phyloP scores from a whole-genome alignment of 2,888 invertebrate genomes.

The Rotaria socialis region DNA sequence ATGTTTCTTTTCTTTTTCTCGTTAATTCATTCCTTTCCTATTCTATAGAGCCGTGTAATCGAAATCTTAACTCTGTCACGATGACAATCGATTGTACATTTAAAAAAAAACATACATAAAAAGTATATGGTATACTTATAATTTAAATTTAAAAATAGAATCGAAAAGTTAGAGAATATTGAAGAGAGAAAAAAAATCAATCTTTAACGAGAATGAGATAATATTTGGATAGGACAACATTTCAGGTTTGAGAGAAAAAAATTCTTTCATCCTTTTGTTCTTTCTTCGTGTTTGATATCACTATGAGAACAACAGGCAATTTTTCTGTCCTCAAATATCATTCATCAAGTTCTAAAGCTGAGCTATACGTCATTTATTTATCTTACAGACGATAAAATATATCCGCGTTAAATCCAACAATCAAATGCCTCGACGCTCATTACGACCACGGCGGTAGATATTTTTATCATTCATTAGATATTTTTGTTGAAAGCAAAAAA shows the following conservation, averaged over 20 bases:
- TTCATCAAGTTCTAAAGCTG: neutral
- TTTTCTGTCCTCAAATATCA: neutral
- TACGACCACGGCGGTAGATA: neutral
- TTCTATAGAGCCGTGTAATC: neutral
- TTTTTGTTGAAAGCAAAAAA: too few relatives aligned
- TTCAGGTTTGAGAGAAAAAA: neutral
- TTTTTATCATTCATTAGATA: neutral
- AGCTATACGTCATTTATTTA: neutral
- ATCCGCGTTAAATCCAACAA: neutral
- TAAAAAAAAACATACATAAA: too few relatives aligned
- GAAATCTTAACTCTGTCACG: neutral
- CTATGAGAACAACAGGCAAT: neutral
- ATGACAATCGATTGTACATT: neutral
- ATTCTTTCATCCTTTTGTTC: neutral
- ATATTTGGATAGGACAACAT: neutral
- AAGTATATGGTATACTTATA: too few relatives aligned
- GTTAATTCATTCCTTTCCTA: neutral
- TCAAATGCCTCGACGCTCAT: slow-evolving; percentile 13
- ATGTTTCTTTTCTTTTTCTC: neutral
- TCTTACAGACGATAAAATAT: neutral
- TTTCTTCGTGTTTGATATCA: neutral
- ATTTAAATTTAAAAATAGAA: too few relatives aligned
- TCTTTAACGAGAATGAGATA: neutral
- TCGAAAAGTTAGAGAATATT: too few relatives aligned
- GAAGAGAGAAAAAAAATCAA: neutral